Conservation (phyloP, 2,888 invertebrate genomes). For the Lampropteryx suffumata region DNA sequence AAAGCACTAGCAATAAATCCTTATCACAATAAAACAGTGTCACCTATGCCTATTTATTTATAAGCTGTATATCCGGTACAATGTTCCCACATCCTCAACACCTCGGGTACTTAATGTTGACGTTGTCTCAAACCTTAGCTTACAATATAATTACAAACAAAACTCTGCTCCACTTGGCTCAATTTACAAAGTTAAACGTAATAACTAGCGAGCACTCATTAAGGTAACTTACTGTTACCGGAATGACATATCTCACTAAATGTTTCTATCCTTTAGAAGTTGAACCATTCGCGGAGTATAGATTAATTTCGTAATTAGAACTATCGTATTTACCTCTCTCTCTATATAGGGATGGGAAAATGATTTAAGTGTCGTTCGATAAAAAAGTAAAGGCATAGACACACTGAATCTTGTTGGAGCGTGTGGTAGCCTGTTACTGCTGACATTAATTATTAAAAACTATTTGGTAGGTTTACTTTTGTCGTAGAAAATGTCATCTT, state of each 20-base stretch:
- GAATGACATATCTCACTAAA: conserved; percentile 75
- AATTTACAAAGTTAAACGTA: conserved; percentile 68
- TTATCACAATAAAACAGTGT: conserved; percentile 47
- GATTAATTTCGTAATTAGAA: conserved; percentile 70
- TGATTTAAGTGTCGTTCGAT: conserved; percentile 46
- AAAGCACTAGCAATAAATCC: conserved; percentile 33
- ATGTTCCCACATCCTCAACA: conserved; percentile 47
- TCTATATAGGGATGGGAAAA: conserved; percentile 60
- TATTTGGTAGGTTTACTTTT: too few species aligned
- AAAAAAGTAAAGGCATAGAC: conserved; percentile 38
- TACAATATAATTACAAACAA: conserved; percentile 55
- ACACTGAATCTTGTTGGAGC: neutral
- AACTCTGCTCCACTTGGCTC: conserved; percentile 49
- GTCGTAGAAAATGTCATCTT: too few species aligned
- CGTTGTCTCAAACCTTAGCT: conserved; percentile 41
- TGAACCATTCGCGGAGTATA: conserved; percentile 63
- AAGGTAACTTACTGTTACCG: conserved; percentile 72
- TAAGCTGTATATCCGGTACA: conserved; percentile 62
- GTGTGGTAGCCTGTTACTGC: neutral
- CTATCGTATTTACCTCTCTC: conserved; percentile 48
- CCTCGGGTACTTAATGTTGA: conserved; percentile 40
- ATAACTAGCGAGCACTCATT: conserved; percentile 68
- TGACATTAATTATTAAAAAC: too few species aligned
- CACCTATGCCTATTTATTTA: conserved; percentile 54
- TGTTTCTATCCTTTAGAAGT: conserved; percentile 74